Base-by-base conservation (phyloP, 2,113 vertebrate species). In the Pachypanchax playfairii region DNA sequence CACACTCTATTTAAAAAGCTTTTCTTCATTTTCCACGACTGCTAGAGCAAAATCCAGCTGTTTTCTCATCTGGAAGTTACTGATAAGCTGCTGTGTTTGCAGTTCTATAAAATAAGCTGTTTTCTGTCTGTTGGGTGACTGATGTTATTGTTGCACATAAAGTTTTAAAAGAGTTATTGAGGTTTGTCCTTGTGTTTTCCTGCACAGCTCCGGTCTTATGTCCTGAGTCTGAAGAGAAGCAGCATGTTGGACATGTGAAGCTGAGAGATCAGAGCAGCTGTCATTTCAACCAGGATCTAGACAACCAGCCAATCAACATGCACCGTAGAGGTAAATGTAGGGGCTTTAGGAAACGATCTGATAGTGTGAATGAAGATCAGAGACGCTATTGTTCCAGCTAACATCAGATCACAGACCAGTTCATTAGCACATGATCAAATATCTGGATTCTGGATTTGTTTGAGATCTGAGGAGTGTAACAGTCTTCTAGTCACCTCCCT, bases 201-300 rank as follows among this genome's bases (percentile, higher is more conserved):
- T 66, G 24, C 20, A 56, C 31, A 18, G 7, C 35, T 31, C 15
- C 11, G 22, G 26, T 25, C 25, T 38, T 22, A 24, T 0, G 0
- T 24, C 6, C 15, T 18, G 43, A 49, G 8, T 24, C 44, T 41
- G 67, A 29, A 48, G 51, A 65, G 46, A 56, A 21, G 1, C 55
- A 0, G 33, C 29, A 2, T 20, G 5, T 48, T 15, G 86, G 74
- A 82, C 58, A 91, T 91, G 89, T 89, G 81, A 79, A 80, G 75
- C 85, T 87, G 43, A 55, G 85, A 91, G 87, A 90, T 91, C 89
- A 87, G 86, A 84, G 87, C 89, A 92, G 89, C 92, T 82, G 90
- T 91, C 74, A 90, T 87, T 92, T 93, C 93, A 85, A 88, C 80
- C 4, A 73, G 91, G 72, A 92, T 83, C 50, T 84, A 47, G 53